Conservation (phyloP, 2,888 invertebrate species). For the Plutella xylostella region DNA sequence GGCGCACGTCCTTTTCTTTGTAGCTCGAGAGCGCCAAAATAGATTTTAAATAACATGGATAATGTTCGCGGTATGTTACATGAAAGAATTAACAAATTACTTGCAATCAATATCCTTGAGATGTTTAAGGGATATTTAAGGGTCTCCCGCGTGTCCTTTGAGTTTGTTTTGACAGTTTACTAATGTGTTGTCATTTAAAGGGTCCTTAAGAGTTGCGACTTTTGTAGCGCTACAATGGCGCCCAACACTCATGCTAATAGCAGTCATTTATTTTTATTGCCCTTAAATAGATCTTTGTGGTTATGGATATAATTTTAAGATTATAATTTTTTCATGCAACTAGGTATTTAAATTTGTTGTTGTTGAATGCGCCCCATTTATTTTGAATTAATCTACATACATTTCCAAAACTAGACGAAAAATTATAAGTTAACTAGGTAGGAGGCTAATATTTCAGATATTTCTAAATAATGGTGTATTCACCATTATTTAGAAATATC, state of each 20-base stretch:
- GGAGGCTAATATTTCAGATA: too few species aligned
- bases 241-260: constrained; percentile 53
- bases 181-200: constrained; percentile 58
- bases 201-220: constrained; percentile 40
- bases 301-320: constrained; percentile 44
- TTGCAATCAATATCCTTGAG: constrained; percentile 48
- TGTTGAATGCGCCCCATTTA: too few species aligned
- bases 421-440: too few species aligned
- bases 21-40: too few species aligned
- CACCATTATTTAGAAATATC: too few species aligned
- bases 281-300: constrained; percentile 58
- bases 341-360: too few species aligned
- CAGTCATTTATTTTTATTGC: constrained; percentile 60
- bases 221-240: constrained; percentile 43
- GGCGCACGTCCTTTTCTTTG: constrained; percentile 28
- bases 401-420: too few species aligned
- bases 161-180: constrained; percentile 67
- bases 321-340: constrained; percentile 33
- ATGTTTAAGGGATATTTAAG: constrained; percentile 39
- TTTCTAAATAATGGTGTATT: too few species aligned
- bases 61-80: constrained; percentile 39
- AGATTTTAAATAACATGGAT: too few species aligned
- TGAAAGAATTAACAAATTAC: constrained; percentile 60
- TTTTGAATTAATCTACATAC: too few species aligned
- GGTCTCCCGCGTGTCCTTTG: constrained; percentile 47